These are phyloP conservation scores for Malurus melanocephalus DNA, from an alignment of 2,113 vertebrate genomes.

Conservation along the genomic window DNA sequence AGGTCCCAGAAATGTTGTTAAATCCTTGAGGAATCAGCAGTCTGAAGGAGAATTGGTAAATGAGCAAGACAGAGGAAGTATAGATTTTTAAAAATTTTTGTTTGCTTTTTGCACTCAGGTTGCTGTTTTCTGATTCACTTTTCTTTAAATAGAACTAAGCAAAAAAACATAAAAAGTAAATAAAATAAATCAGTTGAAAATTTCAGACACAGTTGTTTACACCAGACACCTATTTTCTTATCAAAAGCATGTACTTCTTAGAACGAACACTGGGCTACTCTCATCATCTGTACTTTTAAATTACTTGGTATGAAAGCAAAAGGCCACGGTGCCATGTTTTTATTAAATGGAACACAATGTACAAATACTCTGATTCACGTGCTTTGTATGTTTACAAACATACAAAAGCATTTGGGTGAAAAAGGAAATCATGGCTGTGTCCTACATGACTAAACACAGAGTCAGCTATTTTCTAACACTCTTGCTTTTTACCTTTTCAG, in stretches of 20 bases:
- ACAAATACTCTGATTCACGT: background rate
- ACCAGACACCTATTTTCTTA: background rate
- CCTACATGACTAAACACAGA: background rate
- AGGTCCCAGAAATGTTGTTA: background rate
- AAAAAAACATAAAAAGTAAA: background rate
- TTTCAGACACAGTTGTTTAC: background rate
- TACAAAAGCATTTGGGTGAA: background rate
- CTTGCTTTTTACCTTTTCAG: background rate
- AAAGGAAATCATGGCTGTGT: background rate
- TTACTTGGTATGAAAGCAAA: background rate
- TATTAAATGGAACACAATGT: background rate
- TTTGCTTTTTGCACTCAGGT: background rate
- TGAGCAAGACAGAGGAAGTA: background rate
- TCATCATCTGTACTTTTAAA: background rate
- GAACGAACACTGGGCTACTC: background rate
- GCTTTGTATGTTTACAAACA: background rate
- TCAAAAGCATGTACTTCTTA: background rate
- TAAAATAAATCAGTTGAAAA: background rate
- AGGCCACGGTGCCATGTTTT: background rate
- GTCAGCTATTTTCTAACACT: background rate
- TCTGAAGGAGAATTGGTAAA: background rate
- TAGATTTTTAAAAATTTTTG: fast-evolving
- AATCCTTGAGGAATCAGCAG: background rate
- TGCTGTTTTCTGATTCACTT: background rate
- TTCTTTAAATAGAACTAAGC: background rate